Percentiles rank a stretch among this genome's conserved stretches.
phyloP scores from a whole-genome alignment of 2,113 vertebrate species.

The Hirundichthys speculiger region DNA sequence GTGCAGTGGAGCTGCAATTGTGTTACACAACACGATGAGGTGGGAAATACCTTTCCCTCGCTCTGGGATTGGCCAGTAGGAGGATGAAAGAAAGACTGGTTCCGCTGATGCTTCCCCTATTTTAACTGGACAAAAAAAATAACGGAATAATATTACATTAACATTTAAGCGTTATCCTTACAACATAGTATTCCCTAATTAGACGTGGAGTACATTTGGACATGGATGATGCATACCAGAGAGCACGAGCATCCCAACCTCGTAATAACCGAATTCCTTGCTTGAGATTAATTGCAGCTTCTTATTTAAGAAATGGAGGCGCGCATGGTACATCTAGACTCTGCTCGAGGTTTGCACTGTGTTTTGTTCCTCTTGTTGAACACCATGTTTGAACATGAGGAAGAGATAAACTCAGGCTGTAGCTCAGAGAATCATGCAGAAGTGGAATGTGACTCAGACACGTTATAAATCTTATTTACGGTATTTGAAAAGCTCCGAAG shows the following conservation, averaged over 20 bases:
- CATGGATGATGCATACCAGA: constrained; percentile 6
- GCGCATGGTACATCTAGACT: not conserved
- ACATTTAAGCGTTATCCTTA: not conserved
- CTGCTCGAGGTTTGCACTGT: not conserved
- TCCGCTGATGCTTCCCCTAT: too few relatives aligned
- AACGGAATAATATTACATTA: not conserved
- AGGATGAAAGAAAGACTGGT: not conserved
- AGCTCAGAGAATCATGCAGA: too few relatives aligned
- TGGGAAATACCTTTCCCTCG: constrained; percentile 45
- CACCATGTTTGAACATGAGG: constrained; percentile 2
- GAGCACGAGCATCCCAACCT: constrained; percentile 1
- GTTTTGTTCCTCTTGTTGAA: not conserved
- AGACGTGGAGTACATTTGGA: constrained; percentile 3
- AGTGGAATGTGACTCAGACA: not conserved
- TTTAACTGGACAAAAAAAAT: not conserved
- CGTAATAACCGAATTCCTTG: not conserved
- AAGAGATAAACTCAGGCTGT: not conserved
- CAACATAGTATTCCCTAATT: not conserved
- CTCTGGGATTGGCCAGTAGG: constrained; percentile 1
- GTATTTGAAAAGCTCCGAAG: too few relatives aligned
- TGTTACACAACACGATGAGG: constrained; percentile 59
- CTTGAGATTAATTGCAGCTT: too few relatives aligned
- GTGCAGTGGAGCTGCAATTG: constrained; percentile 45
- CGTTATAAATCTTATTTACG: not conserved
- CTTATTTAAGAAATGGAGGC: not conserved